Conservation (phyloP, 2,888 invertebrate species). For the Ypsolopha sequella region DNA sequence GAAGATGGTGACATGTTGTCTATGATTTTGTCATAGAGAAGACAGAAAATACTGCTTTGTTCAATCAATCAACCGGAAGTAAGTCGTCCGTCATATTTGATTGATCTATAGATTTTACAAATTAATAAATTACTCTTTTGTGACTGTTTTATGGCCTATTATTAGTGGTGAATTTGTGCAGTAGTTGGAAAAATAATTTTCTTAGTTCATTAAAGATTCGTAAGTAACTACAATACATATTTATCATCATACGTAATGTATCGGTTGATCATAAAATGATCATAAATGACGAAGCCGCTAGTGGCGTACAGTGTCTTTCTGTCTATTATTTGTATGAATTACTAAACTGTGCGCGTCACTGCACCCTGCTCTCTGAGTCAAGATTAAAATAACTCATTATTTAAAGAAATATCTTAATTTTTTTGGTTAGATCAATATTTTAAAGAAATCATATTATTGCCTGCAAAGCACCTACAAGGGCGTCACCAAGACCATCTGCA, state of each 20-base stretch:
- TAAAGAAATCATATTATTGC: background rate
- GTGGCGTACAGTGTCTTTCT: constrained; percentile 7
- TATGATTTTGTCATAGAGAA: too few species aligned
- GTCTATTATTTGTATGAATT: constrained; percentile 27
- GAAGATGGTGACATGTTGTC: too few species aligned
- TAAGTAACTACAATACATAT: background rate
- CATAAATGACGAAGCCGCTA: constrained; percentile 44
- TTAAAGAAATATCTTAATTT: constrained; percentile 18
- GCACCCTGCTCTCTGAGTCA: constrained; percentile 10
- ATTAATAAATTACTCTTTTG: constrained; percentile 19
- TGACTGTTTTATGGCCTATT: constrained; percentile 13
- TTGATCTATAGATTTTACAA: constrained; percentile 46
- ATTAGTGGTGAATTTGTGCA: background rate
- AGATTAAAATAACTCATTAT: constrained; percentile 11
- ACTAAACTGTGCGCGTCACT: constrained; percentile 21
- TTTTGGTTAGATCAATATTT: constrained; percentile 10
- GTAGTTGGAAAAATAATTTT: too few species aligned
- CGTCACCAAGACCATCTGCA: background rate
- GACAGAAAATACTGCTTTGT: too few species aligned
- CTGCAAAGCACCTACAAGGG: background rate
- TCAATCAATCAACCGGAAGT: constrained; percentile 28
- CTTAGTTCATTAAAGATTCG: background rate
- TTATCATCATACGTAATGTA: constrained; percentile 11
- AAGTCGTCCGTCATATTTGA: constrained; percentile 49
- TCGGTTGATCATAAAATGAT: too few species aligned